Evolutionary conservation across 2,888 invertebrate species (phyloP).

Genomic region (Troglohyphantes excavatus): DNA sequence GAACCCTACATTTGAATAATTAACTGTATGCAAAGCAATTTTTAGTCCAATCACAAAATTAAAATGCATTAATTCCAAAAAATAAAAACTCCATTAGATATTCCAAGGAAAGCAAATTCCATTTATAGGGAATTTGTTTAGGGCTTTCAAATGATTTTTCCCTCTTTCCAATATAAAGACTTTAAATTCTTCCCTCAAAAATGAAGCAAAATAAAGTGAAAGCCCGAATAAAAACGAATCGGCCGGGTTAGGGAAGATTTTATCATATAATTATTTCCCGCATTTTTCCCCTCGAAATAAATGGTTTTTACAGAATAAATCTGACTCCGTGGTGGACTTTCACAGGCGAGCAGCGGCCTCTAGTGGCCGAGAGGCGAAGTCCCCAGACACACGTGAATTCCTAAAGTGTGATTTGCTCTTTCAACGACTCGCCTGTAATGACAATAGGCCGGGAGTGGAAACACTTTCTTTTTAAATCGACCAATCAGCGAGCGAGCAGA

Average conservation of each 20-base stretch:
- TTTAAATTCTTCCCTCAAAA: slow-evolving; percentile 66
- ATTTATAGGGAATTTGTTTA: neutral
- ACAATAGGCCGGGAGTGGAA: slow-evolving; percentile 66
- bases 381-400: slow-evolving; percentile 73
- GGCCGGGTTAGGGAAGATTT: slow-evolving; percentile 51
- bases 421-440: slow-evolving; percentile 69
- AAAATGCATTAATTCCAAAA: slow-evolving; percentile 50
- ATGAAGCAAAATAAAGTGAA: slow-evolving; percentile 51
- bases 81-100: slow-evolving; percentile 27
- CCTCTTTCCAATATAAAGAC: slow-evolving; percentile 48
- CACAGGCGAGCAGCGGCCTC: slow-evolving; percentile 57
- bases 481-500: slow-evolving; percentile 66
- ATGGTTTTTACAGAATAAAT: slow-evolving; percentile 77
- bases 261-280: slow-evolving; percentile 78
- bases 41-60: slow-evolving; percentile 14
- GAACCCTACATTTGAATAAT: too few relatives aligned
- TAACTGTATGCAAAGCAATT: too few relatives aligned
- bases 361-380: slow-evolving; percentile 56
- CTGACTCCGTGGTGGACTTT: slow-evolving; percentile 59
- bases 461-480: slow-evolving; percentile 69
- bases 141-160: slow-evolving; percentile 58
- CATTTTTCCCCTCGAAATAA: slow-evolving; percentile 77
- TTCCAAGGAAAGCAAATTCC: slow-evolving; percentile 19
- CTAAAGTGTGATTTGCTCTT: slow-evolving; percentile 73
- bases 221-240: slow-evolving; percentile 71